Evolutionary conservation across 1,140 invertebrate genomes (phyloP), one percentile per base, ranked within the genome.

Genomic region (Maniola jurtina): DNA sequence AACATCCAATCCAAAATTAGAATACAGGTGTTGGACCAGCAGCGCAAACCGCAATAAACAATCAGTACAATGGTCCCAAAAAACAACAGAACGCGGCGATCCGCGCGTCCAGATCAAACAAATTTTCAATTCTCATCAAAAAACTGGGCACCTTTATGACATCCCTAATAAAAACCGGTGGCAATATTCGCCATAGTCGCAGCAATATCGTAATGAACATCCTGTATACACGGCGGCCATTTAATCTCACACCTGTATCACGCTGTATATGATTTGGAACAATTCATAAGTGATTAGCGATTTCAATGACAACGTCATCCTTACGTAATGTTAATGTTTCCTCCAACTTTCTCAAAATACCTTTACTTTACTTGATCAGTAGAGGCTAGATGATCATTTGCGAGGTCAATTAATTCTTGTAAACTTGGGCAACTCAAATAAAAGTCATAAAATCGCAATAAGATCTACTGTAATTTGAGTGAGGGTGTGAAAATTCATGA

Each of bases 211-310:
- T 88, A 88, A 88, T 88, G 86, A 88, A 88, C 84, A 88, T 75
- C 79, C 80, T 85, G 81, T 86, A 86, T 86, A 88, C 84, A 85
- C 81, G 77, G 77, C 69, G 75, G 75, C 81, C 86, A 88, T 88
- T 88, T 86, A 88, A 88, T 88, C 84, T 88, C 84, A 79, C 86
- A 88, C 86, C 86, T 88, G 86, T 86, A 88, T 86, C 84, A 81
- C 67, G 64, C 79, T 82, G 78, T 84, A 79, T 81, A 72, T 66
- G 33, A 63, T 7, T 34, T 66, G 71, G 71, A 52, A 5, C 15
- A 72, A 72, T 66, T 59, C 35, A 68, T 13, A 45, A 72, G 56
- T 16, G 14, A 3, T 38, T 47, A 16, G 15, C 54, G 40, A 67
- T 25, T 33, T 58, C 42, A 1, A 6, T 13, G 42, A 45, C 42